A percentile compares a stretch with the other conserved stretches of the same genome.
These are phyloP conservation scores for Neostethus bicornis DNA, from an alignment of 2,797 vertebrate genomes.

Conservation along the genomic window DNA sequence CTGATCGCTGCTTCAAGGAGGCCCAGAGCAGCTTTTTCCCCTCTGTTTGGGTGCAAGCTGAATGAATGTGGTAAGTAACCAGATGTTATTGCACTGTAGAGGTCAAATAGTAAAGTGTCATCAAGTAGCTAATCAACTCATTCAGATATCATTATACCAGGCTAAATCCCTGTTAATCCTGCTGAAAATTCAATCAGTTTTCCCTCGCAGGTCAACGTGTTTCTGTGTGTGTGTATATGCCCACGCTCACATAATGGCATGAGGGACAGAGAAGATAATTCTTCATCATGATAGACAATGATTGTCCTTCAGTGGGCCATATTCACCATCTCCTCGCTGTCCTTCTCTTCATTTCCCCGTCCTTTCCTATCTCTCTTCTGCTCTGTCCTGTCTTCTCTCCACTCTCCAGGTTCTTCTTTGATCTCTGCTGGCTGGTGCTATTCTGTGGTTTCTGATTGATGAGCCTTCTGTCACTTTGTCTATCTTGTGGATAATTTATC, in stretches of 20 bases:
- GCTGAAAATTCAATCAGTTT: conserved; percentile 74
- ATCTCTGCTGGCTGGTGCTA: conserved; percentile 26
- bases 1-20: conserved; percentile 33
- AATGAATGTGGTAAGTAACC: conserved; percentile 36
- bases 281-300: conserved; percentile 77
- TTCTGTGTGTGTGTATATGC: conserved; percentile 48
- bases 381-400: conserved; percentile 22
- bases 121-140: conserved; percentile 77
- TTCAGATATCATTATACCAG: conserved; percentile 76
- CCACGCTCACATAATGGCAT: conserved; percentile 35
- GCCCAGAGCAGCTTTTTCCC: conserved; percentile 4
- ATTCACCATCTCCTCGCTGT: conserved; percentile 47
- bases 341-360: conserved; percentile 40
- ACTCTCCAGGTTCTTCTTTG: conserved; percentile 25
- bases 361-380: conserved; percentile 30
- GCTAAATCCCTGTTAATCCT: conserved; percentile 78
- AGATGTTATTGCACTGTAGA: conserved; percentile 64
- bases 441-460: conserved; percentile 55
- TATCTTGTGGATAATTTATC: conserved; percentile 15
- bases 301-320: conserved; percentile 73
- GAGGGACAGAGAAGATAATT: conserved; percentile 67
- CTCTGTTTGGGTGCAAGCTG: conserved; percentile 26
- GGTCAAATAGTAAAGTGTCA: conserved; percentile 71
- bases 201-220: conserved; percentile 64
- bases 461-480: conserved; percentile 38